phyloP scores from a whole-genome alignment of 2,113 vertebrate species.

The Verasper variegatus region DNA sequence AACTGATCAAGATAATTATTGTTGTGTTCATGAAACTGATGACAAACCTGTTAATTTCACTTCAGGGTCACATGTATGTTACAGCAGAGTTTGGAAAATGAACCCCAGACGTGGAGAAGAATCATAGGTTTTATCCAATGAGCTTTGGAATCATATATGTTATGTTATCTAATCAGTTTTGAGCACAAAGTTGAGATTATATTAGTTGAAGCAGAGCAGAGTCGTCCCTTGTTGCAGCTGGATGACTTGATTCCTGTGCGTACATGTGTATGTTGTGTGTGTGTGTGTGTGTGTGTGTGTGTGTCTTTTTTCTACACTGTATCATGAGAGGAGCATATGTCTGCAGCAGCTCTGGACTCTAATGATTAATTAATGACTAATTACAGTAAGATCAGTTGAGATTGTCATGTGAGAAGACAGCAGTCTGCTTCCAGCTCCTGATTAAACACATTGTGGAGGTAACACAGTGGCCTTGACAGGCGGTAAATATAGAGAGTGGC shows the following conservation, averaged over 20 bases:
- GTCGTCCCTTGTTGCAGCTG: neutral
- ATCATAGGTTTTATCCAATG: neutral
- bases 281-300: slow-evolving; percentile 4
- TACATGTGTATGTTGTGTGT: neutral
- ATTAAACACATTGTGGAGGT: slow-evolving; percentile 47
- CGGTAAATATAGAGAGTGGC: slow-evolving; percentile 1
- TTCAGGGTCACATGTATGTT: neutral
- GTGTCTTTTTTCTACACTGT: slow-evolving; percentile 18
- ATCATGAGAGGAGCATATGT: slow-evolving; percentile 40
- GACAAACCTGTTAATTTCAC: slow-evolving; percentile 11
- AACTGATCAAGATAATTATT: no score
- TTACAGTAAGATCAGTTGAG: slow-evolving; percentile 50
- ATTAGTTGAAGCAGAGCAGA: neutral
- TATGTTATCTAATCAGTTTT: slow-evolving; percentile 19
- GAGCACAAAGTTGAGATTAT: neutral
- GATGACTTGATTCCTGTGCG: neutral
- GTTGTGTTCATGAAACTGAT: neutral
- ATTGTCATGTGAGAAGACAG: slow-evolving; percentile 42
- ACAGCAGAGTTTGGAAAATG: slow-evolving; percentile 5
- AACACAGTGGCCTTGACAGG: slow-evolving; percentile 27
- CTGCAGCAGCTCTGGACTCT: slow-evolving; percentile 47
- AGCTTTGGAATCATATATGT: slow-evolving; percentile 8
- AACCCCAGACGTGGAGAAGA: slow-evolving; percentile 15
- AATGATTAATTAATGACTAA: slow-evolving; percentile 28
- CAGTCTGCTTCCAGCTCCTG: slow-evolving; percentile 26